phyloP scores from a whole-genome alignment of 2,797 vertebrate genomes.

The Periparus ater region DNA sequence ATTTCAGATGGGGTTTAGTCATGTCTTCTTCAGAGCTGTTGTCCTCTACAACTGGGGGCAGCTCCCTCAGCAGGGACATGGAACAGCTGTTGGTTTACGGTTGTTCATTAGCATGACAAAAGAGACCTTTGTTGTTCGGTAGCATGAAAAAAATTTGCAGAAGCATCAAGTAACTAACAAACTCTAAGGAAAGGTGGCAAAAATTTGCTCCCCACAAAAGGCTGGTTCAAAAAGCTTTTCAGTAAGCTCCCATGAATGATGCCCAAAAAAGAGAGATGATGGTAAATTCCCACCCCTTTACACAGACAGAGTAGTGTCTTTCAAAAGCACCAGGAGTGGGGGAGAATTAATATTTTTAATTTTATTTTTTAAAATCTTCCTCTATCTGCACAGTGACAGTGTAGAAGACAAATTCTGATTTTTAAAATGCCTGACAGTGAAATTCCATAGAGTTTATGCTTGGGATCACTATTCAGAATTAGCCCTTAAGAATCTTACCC shows the following conservation, averaged over 20 bases:
- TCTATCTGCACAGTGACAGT: not conserved
- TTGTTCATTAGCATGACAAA: not conserved
- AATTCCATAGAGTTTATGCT: not conserved
- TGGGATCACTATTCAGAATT: not conserved
- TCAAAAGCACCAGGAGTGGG: rapidly evolving
- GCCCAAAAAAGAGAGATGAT: not conserved
- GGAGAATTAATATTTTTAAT: rapidly evolving
- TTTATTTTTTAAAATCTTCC: not conserved
- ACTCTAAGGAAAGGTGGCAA: not conserved
- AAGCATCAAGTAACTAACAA: not conserved
- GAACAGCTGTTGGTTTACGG: not conserved
- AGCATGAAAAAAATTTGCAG: not conserved
- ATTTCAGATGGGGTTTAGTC: not conserved
- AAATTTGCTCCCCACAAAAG: not conserved
- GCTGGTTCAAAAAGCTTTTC: not conserved
- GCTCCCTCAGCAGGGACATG: not conserved
- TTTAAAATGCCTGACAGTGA: not conserved
- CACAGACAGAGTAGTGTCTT: not conserved
- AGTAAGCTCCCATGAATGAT: not conserved
- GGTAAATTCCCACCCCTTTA: not conserved
- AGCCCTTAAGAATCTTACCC: not conserved
- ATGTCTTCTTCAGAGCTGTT: not conserved
- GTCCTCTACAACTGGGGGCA: not conserved
- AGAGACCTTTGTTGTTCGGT: too few relatives aligned
- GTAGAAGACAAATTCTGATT: not conserved